Evolutionary conservation across 2,113 vertebrate genomes (phyloP).

Genomic region (Corythoichthys intestinalis): DNA sequence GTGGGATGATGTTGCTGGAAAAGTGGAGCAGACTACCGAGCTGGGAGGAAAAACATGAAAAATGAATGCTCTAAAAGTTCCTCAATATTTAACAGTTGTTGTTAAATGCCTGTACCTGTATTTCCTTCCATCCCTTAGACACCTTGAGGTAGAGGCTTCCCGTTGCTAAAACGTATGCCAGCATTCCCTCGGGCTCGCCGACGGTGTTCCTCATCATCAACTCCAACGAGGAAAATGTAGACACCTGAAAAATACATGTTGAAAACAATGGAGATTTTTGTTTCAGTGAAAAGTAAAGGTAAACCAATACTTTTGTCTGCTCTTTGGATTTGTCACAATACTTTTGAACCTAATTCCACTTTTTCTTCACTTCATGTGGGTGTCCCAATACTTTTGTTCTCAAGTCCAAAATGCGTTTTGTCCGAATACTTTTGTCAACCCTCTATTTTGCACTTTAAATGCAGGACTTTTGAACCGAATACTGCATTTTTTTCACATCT

Average conservation of each 20-base stretch:
- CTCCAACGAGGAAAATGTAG: constrained; percentile 72
- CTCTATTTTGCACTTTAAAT: too few relatives aligned
- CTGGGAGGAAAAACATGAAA: constrained; percentile 55
- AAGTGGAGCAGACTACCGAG: constrained; percentile 84
- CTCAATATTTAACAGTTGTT: not conserved
- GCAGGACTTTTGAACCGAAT: not conserved
- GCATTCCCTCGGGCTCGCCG: constrained; percentile 77
- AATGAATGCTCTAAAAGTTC: not conserved
- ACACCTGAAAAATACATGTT: constrained; percentile 59
- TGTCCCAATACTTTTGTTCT: too few relatives aligned
- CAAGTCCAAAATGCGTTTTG: too few relatives aligned
- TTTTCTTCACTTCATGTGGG: too few relatives aligned
- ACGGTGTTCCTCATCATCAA: constrained; percentile 79
- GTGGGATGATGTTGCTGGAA: constrained; percentile 73
- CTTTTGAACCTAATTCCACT: too few relatives aligned
- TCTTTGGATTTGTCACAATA: too few relatives aligned
- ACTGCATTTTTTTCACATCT: too few relatives aligned
- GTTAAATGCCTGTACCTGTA: constrained; percentile 74
- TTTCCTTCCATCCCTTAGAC: constrained; percentile 86
- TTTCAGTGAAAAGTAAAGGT: too few relatives aligned
- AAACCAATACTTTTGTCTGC: too few relatives aligned
- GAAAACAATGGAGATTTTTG: not conserved
- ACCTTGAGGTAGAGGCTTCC: constrained; percentile 87
- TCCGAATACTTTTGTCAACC: not conserved
- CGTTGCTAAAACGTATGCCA: constrained; percentile 78